Evolutionary conservation across 1,140 invertebrate species (phyloP).

Genomic region (Cheumatopsyche charites): DNA sequence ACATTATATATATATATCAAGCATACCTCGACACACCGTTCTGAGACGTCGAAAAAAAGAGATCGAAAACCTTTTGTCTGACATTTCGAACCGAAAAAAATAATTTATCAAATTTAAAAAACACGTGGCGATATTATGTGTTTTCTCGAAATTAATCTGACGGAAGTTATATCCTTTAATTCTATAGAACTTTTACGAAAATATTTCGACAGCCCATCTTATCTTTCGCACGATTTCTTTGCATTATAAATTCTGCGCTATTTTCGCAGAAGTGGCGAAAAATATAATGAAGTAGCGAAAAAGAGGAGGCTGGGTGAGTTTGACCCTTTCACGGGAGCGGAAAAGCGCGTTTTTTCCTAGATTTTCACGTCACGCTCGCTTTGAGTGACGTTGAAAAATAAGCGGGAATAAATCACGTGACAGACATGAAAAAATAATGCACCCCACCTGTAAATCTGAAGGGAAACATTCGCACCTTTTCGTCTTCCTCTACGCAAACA

Average conservation of each 20-base stretch:
- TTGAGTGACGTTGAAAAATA: conserved; percentile 40
- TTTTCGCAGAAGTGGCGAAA: background rate
- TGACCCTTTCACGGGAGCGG: conserved; percentile 12
- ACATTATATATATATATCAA: background rate
- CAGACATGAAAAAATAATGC: conserved; percentile 36
- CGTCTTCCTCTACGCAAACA: too few relatives aligned
- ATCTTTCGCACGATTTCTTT: background rate
- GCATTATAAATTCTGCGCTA: background rate
- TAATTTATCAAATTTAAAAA: too few relatives aligned
- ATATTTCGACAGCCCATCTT: background rate
- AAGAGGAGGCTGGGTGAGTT: background rate
- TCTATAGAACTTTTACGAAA: too few relatives aligned
- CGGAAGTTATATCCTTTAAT: too few relatives aligned
- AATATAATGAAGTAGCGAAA: background rate
- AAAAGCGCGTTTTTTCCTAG: background rate
- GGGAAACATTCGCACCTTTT: background rate
- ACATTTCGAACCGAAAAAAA: too few relatives aligned
- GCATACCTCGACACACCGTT: background rate
- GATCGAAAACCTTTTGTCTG: too few relatives aligned
- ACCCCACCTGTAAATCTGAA: conserved; percentile 26
- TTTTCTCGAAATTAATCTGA: too few relatives aligned
- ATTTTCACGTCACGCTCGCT: background rate
- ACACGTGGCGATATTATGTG: too few relatives aligned
- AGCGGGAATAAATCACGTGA: conserved; percentile 36
- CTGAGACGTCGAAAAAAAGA: too few relatives aligned